phyloP scores from a whole-genome alignment of 2,888 invertebrate genomes.

The Trichopria drosophilae region DNA sequence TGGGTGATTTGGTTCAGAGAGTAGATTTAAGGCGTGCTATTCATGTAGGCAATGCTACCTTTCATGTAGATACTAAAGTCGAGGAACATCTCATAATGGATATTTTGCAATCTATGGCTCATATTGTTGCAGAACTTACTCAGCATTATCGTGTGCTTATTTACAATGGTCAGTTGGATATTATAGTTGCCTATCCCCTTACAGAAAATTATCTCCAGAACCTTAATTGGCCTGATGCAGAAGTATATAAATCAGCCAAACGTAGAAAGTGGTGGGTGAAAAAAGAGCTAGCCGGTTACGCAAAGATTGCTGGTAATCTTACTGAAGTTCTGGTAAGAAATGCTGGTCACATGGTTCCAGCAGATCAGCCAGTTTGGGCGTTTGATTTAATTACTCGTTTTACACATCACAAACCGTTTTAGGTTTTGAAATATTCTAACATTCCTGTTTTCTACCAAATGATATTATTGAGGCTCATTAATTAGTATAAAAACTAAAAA shows the following conservation, averaged over 20 bases:
- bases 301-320: slow-evolving; percentile 53
- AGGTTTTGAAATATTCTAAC: slow-evolving; percentile 28
- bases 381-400: slow-evolving; percentile 58
- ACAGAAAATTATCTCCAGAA: slow-evolving; percentile 76
- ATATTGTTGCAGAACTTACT: slow-evolving; percentile 71
- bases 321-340: slow-evolving; percentile 57
- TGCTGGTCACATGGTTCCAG: slow-evolving; percentile 61
- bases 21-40: slow-evolving; percentile 70
- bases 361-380: slow-evolving; percentile 60
- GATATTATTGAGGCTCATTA: too few species aligned
- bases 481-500: too few species aligned
- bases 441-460: too few species aligned
- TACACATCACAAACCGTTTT: slow-evolving; percentile 50
- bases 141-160: slow-evolving; percentile 73
- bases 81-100: slow-evolving; percentile 74
- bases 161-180: slow-evolving; percentile 89
- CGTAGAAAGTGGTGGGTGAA: slow-evolving; percentile 58
- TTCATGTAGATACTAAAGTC: slow-evolving; percentile 68
- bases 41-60: slow-evolving; percentile 82
- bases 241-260: slow-evolving; percentile 54
- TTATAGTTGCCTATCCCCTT: slow-evolving; percentile 85
- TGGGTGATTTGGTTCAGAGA: slow-evolving; percentile 68
- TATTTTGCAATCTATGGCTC: slow-evolving; percentile 79
- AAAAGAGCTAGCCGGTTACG: slow-evolving; percentile 57
- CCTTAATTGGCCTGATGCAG: slow-evolving; percentile 58